Base-by-base conservation (phyloP, 2,797 vertebrate species). In the Danio aesculapii region DNA sequence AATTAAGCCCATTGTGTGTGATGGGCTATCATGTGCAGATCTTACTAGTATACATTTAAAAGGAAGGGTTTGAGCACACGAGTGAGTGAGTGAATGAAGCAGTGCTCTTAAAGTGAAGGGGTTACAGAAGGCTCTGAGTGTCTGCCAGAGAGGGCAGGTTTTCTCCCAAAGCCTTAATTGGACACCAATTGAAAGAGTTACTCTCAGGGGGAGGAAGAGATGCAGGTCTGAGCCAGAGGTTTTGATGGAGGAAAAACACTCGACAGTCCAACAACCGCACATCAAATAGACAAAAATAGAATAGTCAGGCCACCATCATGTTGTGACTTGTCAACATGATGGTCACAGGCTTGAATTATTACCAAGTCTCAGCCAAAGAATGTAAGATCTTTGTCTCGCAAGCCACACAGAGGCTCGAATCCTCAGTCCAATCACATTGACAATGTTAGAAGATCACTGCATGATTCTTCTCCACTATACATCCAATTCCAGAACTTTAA, bases 161-260 rank as follows among this genome's bases (percentile, higher is more conserved):
- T n/a, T 75, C 63, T 83, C 77, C 81, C 68, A 78, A 88, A 85
- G 77, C 82, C 79, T 82, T 88, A 86, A 88, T 80, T 88, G 84
- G 85, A 77, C 74, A 61, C 59, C 44, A 57, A 78, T 49, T 86
- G 83, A 87, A 88, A 85, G 62, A 84, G 39, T 70, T 59, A 84
- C 78, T 84, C 58, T 85, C 74, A 77, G 58, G 78, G 87, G 85
- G 81, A 81, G 71, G 79, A 83, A 67, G 75, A 83, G 75, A 82
- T 79, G 85, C 74, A 83, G 83, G 58, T 81, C 66, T 47, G 66
- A 84, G 80, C 84, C 69, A 84, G 78, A 82, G 75, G 84, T 81
- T 88, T 85, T 75, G 59, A 78, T 74, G 75, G 74, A 85, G 69
- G n/a, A n/a, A 84, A 84, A 73, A 66, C 70, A 80, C 75, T 80